Percentiles rank a stretch among this genome's conserved stretches.
phyloP scores from a whole-genome alignment of 2,888 invertebrate species.

The Dasysyrphus tricinctus region DNA sequence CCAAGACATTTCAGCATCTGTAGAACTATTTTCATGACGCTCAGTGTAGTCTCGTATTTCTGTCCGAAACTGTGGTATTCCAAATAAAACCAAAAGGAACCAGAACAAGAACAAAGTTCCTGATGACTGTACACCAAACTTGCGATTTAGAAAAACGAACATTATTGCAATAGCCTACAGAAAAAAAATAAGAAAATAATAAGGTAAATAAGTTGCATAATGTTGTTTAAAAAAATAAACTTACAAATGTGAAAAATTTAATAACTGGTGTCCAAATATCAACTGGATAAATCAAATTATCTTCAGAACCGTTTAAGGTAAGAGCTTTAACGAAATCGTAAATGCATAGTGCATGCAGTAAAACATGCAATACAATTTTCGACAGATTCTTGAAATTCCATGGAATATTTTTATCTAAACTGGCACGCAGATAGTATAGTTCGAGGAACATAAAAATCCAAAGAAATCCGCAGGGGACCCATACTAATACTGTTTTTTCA shows the following conservation, averaged over 20 bases:
- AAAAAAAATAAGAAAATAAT: slow-evolving; percentile 83
- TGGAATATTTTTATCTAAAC: slow-evolving; percentile 91
- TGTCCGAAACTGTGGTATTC: slow-evolving; percentile 89
- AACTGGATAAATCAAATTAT: slow-evolving; percentile 87
- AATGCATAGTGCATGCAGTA: slow-evolving; percentile 87
- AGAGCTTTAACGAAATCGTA: slow-evolving; percentile 88
- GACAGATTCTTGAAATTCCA: slow-evolving; percentile 89
- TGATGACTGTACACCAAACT: slow-evolving; percentile 94
- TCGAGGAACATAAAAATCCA: slow-evolving; percentile 91
- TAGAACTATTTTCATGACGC: slow-evolving; percentile 69
- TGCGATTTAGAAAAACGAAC: slow-evolving; percentile 91
- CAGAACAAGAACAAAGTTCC: slow-evolving; percentile 96
- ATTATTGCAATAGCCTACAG: slow-evolving; percentile 89
- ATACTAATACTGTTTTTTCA: slow-evolving; percentile 94
- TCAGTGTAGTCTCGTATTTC: slow-evolving; percentile 84
- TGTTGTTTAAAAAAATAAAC: slow-evolving; percentile 81
- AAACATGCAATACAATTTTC: slow-evolving; percentile 87
- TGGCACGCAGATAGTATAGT: slow-evolving; percentile 89
- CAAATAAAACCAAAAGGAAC: slow-evolving; percentile 90
- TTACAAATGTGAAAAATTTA: slow-evolving; percentile 92
- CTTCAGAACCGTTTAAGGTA: slow-evolving; percentile 84
- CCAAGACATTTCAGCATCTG: slow-evolving; percentile 83
- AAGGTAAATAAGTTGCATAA: background rate
- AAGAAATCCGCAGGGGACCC: slow-evolving; percentile 94
- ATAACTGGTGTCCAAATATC: slow-evolving; percentile 91